Percentiles rank a stretch among this genome's conserved stretches.
phyloP scores from a whole-genome alignment of 2,888 invertebrate genomes.

The Beris chalybata region DNA sequence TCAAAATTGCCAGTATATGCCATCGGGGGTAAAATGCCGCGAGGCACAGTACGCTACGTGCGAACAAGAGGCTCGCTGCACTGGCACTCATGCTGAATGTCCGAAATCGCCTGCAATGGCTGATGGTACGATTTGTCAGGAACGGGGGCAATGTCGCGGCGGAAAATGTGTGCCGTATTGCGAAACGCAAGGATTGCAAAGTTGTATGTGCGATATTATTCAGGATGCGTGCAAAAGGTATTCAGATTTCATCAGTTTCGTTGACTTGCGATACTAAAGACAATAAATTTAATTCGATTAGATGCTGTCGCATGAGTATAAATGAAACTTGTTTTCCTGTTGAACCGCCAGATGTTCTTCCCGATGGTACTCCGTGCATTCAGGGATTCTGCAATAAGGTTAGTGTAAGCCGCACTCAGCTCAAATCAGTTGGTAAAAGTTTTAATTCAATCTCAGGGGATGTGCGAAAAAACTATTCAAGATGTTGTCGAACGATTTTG shows the following conservation, averaged over 20 bases:
- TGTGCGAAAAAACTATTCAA: constrained; percentile 91
- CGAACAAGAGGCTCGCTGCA: constrained; percentile 88
- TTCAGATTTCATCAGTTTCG: not conserved
- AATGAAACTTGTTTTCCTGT: constrained; percentile 92
- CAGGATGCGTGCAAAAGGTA: constrained; percentile 85
- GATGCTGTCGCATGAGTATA: constrained; percentile 85
- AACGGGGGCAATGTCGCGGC: constrained; percentile 84
- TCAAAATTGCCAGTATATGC: constrained; percentile 85
- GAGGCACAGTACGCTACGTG: constrained; percentile 91
- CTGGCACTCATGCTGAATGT: constrained; percentile 78
- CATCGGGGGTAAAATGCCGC: constrained; percentile 79
- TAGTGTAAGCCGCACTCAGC: not conserved
- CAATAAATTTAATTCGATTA: constrained; percentile 30
- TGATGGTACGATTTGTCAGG: constrained; percentile 78
- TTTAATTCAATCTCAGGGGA: constrained; percentile 64
- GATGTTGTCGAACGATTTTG: constrained; percentile 95
- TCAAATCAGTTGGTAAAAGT: constrained; percentile 3
- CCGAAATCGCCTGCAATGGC: constrained; percentile 76
- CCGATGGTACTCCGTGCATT: constrained; percentile 93
- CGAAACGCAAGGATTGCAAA: constrained; percentile 88
- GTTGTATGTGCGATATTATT: constrained; percentile 95
- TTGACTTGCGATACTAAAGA: not conserved
- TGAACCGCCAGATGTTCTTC: constrained; percentile 83
- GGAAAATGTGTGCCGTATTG: constrained; percentile 96
- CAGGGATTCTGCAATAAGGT: constrained; percentile 96